Evolutionary conservation across 2,797 vertebrate species (phyloP).

Genomic region (Aplochiton taeniatus): DNA sequence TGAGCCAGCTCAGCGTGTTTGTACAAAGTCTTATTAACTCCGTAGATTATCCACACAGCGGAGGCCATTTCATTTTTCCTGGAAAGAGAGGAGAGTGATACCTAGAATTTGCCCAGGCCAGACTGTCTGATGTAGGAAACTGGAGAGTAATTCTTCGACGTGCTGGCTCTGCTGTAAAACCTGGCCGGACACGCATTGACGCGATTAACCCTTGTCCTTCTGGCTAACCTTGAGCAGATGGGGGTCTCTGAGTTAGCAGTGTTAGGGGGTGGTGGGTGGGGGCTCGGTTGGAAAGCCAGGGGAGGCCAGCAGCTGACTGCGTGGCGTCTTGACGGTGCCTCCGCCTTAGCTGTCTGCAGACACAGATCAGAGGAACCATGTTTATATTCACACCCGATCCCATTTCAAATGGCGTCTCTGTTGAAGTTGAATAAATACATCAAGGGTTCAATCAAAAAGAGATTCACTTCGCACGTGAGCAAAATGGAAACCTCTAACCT

Average conservation of each 20-base stretch:
- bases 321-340: conserved; percentile 50
- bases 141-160: conserved; percentile 47
- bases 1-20: conserved; percentile 38
- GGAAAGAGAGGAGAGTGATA: conserved; percentile 24
- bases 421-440: conserved; percentile 58
- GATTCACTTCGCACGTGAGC: neutral
- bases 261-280: conserved; percentile 10
- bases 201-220: conserved; percentile 37
- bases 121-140: conserved; percentile 46
- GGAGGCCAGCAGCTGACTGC: conserved; percentile 64
- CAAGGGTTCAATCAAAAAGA: conserved; percentile 35
- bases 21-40: conserved; percentile 41
- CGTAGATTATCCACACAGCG: conserved; percentile 35
- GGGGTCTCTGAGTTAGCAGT: conserved; percentile 31
- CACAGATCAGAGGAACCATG: conserved; percentile 56
- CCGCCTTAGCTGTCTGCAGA: conserved; percentile 50
- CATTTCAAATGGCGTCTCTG: conserved; percentile 62
- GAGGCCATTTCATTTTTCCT: conserved; percentile 23
- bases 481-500: conserved; percentile 32
- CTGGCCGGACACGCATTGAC: conserved; percentile 48
- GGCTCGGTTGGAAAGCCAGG: conserved; percentile 36
- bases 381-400: conserved; percentile 67
- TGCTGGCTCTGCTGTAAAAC: conserved; percentile 43
- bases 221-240: conserved; percentile 58
- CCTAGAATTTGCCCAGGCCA: conserved; percentile 19